These are phyloP conservation scores for Lasioglossum leucozonium DNA, from an alignment of 2,888 invertebrate genomes.

Conservation along the genomic window DNA sequence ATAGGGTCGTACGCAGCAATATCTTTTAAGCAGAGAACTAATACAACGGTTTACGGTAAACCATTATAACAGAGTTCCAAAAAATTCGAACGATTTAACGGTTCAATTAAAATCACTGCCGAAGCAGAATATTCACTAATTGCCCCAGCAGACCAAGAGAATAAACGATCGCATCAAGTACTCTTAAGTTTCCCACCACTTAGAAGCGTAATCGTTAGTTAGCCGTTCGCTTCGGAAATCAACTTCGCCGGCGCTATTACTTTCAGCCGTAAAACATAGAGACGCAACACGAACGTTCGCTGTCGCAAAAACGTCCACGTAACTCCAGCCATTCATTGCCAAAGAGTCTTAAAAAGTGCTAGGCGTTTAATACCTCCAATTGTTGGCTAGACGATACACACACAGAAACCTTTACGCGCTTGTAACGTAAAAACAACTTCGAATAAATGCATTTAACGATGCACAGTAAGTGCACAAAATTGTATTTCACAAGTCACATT, in stretches of 20 bases:
- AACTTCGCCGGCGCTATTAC: background rate
- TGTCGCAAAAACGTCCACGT: conserved; percentile 8
- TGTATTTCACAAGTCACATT: background rate
- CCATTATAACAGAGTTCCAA: background rate
- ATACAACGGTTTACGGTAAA: background rate
- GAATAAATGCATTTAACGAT: background rate
- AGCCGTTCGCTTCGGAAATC: background rate
- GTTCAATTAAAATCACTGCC: background rate
- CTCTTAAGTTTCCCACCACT: background rate
- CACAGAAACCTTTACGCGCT: background rate
- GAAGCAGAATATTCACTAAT: background rate
- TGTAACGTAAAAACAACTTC: background rate
- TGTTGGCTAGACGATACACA: background rate
- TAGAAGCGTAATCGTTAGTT: background rate
- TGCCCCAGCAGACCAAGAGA: background rate
- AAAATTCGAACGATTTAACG: background rate
- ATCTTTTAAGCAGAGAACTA: background rate
- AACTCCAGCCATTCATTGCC: background rate
- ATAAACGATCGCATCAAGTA: background rate
- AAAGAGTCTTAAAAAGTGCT: background rate
- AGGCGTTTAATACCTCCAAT: background rate
- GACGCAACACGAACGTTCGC: background rate
- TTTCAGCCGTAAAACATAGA: background rate
- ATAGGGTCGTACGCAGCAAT: background rate
- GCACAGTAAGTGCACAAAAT: too few species aligned